Conservation (phyloP, 2,797 vertebrate genomes). For the Babyrousa celebensis region DNA sequence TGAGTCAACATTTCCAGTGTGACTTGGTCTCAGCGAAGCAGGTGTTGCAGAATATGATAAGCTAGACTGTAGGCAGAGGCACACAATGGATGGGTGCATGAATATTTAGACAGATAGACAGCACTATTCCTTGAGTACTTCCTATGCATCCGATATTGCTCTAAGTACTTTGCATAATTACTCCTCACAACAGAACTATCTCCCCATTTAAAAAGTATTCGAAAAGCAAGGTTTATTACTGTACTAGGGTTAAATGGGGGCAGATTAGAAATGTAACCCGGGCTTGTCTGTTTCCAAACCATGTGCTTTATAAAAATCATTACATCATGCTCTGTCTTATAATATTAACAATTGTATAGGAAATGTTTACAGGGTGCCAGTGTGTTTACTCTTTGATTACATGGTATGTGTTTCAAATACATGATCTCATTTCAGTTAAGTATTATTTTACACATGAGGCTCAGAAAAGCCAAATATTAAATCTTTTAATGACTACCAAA, state of each 20-base stretch:
- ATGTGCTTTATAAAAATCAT: conserved; percentile 25
- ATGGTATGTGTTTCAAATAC: conserved; percentile 49
- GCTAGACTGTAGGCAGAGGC: neutral
- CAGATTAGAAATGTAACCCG: neutral
- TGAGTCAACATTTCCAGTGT: neutral
- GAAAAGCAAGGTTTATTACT: neutral
- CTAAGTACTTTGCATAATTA: neutral
- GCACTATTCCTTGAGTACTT: neutral
- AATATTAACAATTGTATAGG: conserved; percentile 47
- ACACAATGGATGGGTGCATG: too few species aligned
- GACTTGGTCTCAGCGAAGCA: neutral
- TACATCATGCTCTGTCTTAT: conserved; percentile 18
- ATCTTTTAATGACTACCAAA: neutral
- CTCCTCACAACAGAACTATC: neutral
- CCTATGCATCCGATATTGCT: neutral
- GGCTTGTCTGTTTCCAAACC: conserved; percentile 43
- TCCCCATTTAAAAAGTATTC: neutral
- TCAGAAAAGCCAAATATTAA: conserved; percentile 25
- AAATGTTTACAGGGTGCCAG: conserved; percentile 30
- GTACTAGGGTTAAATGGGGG: neutral
- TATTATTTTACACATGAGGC: conserved; percentile 15
- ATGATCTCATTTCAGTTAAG: conserved; percentile 51
- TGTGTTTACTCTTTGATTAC: conserved; percentile 56
- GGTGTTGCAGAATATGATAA: neutral
- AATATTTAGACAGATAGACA: neutral